Base-by-base conservation (phyloP, 2,113 vertebrate genomes). In the Corythoichthys intestinalis region DNA sequence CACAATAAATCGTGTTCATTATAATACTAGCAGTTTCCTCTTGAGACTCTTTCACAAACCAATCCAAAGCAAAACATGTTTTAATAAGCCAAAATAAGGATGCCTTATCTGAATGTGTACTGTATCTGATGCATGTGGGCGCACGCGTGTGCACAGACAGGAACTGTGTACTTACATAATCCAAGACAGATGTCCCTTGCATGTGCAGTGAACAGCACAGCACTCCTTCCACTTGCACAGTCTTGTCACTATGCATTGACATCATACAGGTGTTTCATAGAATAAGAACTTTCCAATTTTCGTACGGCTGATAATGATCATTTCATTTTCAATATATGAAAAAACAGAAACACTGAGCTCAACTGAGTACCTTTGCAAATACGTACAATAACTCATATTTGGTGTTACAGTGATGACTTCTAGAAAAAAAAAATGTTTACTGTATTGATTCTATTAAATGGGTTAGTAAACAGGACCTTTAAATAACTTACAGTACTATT, bases 151-250 rank as follows among this genome's bases (percentile, higher is more conserved):
- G 67, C 38, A 52, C 61, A 61, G 41, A 5, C 39, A 15, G 48
- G 37, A 58, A 49, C 61, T 64, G 2, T 67, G 68, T 56, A 12
- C 78, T 88, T 78, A 84, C 50, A 74, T 82, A 83, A 84, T 71
- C 60, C 35, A 44, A 69, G 66, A 79, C 81, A 82, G 72, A 74
- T 71, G 70, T 79, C 71, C 65, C 50, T 48, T 69, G 46, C 69
- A 75, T 80, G 75, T 72, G 76, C 73, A 74, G 61, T 3, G 52
- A 74, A 52, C 72, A 57, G 65, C 17, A 11, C 64, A 48, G 50
- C 68, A 14, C 41, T 71, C 39, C 57, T 63, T 38, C 63, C 44
- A 52, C 47, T 66, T 66, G 15, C 15, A 69, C 8, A 10, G 1
- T 13, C 6, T 15, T 69, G 69, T 77, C 58, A 54, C 7, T 59